A percentile compares a stretch with the other conserved stretches of the same genome.
Conservation (phyloP, 2,113 vertebrate species). For the Empidonax alnorum region DNA sequence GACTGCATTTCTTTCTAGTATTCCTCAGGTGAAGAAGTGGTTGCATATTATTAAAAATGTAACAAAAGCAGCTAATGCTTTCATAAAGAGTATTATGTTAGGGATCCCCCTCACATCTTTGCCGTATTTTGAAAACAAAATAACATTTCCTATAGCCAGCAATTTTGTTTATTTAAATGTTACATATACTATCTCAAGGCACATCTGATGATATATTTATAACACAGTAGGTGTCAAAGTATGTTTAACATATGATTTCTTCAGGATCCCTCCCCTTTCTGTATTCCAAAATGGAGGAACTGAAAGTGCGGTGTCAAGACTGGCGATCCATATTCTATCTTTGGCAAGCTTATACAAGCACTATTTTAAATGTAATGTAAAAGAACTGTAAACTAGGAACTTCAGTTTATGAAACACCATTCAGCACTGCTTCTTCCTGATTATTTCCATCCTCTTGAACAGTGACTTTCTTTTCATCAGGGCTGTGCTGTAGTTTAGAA, state of each 20-base stretch:
- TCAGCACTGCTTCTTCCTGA: conserved; percentile 86
- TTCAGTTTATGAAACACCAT: conserved; percentile 93
- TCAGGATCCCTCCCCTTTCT: conserved; percentile 87
- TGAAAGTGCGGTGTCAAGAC: conserved; percentile 91
- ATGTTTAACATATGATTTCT: conserved; percentile 84
- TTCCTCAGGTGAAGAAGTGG: conserved; percentile 95
- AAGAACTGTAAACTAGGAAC: conserved; percentile 86
- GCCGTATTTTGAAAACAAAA: conserved; percentile 89
- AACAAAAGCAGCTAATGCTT: conserved; percentile 98
- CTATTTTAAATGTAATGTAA: conserved; percentile 92
- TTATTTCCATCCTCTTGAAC: conserved; percentile 81
- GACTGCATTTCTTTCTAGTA: conserved; percentile 90
- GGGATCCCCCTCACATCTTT: conserved; percentile 82
- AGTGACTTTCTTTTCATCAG: conserved; percentile 81
- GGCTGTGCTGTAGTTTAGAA: conserved; percentile 76
- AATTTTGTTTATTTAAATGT: conserved; percentile 90
- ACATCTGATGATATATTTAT: conserved; percentile 97
- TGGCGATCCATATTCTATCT: conserved; percentile 96
- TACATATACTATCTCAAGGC: conserved; percentile 99
- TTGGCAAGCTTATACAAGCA: conserved; percentile 99
- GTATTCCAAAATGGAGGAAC: conserved; percentile 89
- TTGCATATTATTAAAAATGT: conserved; percentile 99
- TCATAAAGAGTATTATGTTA: conserved; percentile 88
- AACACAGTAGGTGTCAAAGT: conserved; percentile 90
- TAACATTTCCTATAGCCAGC: conserved; percentile 93